Percentiles rank a stretch among this genome's conserved stretches.
These are phyloP conservation scores for Lasioglossum malachurum DNA, from an alignment of 2,888 invertebrate species.

Conservation along the genomic window DNA sequence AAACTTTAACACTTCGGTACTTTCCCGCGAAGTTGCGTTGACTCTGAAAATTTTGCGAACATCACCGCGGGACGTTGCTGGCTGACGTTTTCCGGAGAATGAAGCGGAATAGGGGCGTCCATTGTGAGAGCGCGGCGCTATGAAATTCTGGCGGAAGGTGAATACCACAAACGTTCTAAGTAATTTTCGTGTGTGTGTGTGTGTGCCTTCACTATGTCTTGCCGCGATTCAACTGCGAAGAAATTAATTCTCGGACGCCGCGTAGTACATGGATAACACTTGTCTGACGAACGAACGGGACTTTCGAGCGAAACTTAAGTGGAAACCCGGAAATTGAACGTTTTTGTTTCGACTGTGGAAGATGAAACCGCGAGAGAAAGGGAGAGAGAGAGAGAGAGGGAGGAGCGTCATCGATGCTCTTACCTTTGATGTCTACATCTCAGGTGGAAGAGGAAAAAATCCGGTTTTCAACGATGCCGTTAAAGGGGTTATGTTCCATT, in stretches of 20 bases:
- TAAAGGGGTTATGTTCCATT: slow-evolving; percentile 52
- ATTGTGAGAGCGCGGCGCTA: slow-evolving; percentile 1
- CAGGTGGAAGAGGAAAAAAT: slow-evolving; percentile 18
- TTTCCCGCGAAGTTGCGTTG: slow-evolving; percentile 48
- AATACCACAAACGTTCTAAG: slow-evolving; percentile 33
- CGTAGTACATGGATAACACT: neutral
- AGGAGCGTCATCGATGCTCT: neutral
- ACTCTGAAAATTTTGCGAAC: slow-evolving; percentile 53
- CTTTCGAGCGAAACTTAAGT: neutral
- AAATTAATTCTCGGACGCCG: slow-evolving; percentile 11
- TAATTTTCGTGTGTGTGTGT: no score
- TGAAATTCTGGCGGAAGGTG: slow-evolving; percentile 23
- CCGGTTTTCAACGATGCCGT: slow-evolving; percentile 39
- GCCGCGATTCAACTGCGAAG: slow-evolving; percentile 14
- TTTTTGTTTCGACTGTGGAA: neutral
- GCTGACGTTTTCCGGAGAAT: slow-evolving; percentile 9
- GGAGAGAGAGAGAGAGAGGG: neutral
- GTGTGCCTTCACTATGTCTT: neutral
- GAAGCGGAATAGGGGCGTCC: slow-evolving; percentile 23
- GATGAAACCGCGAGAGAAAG: neutral
- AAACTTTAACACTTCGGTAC: slow-evolving; percentile 63
- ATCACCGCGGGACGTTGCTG: slow-evolving; percentile 19
- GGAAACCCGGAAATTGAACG: slow-evolving; percentile 1
- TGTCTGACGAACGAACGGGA: neutral
- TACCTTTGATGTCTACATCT: neutral